phyloP scores from a whole-genome alignment of 2,797 vertebrate genomes.

The Poecilia picta region DNA sequence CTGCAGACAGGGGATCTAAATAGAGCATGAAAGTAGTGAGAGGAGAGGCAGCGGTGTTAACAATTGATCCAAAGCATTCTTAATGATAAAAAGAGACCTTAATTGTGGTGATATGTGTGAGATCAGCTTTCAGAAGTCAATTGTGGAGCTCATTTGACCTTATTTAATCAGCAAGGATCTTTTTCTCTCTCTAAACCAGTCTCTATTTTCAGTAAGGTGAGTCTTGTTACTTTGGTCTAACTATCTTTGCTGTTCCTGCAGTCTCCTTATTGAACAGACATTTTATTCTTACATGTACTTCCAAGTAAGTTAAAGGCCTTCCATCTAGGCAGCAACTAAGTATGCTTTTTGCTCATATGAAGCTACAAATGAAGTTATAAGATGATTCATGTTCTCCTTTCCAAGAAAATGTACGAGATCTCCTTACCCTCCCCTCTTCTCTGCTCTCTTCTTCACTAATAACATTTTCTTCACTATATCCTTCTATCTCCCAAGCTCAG shows the following conservation, averaged over 20 bases:
- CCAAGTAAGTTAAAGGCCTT: constrained; percentile 45
- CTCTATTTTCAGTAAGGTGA: constrained; percentile 8
- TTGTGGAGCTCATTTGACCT: constrained; percentile 58
- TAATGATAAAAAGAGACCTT: constrained; percentile 75
- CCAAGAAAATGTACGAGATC: constrained; percentile 73
- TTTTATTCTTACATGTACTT: constrained; percentile 62
- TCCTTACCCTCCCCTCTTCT: constrained; percentile 63
- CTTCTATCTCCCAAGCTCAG: constrained; percentile 65
- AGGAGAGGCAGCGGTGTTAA: constrained; percentile 23
- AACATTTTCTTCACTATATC: constrained; percentile 78
- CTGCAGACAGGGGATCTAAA: constrained; percentile 44
- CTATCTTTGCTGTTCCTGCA: constrained; percentile 30
- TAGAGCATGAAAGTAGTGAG: constrained; percentile 23
- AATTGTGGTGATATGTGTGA: constrained; percentile 67
- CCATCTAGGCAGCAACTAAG: constrained; percentile 49
- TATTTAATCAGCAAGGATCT: constrained; percentile 50
- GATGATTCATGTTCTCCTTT: constrained; percentile 79
- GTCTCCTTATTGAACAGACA: constrained; percentile 52
- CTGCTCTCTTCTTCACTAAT: constrained; percentile 78
- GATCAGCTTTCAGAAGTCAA: constrained; percentile 66
- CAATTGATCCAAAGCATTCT: constrained; percentile 68
- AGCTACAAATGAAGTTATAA: constrained; percentile 79
- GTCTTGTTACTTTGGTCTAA: constrained; percentile 28
- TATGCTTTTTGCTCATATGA: constrained; percentile 71
- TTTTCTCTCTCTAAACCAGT: constrained; percentile 12